Percentiles rank a stretch among this genome's conserved stretches.
Evolutionary conservation across 2,797 vertebrate genomes (phyloP).

Genomic region (Trichosurus vulpecula): DNA sequence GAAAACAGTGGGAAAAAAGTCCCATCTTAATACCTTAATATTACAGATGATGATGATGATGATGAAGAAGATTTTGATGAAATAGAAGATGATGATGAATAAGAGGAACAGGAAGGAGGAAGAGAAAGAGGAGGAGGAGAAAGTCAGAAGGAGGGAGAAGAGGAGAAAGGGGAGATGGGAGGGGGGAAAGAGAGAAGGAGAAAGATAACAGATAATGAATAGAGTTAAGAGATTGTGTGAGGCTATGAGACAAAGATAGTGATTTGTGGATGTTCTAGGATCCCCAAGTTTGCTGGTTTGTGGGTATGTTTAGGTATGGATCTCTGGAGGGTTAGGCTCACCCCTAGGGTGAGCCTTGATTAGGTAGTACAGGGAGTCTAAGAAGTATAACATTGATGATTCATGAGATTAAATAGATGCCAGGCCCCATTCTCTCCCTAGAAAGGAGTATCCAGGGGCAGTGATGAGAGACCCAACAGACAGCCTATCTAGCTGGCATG

Average conservation of each 20-base stretch:
- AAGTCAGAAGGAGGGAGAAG: fast-evolving
- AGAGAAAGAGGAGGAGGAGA: too few species aligned
- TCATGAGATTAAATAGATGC: not conserved
- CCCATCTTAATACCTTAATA: too few species aligned
- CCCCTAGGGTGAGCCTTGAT: not conserved
- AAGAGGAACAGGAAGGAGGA: too few species aligned
- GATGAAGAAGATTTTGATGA: too few species aligned
- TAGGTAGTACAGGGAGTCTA: not conserved
- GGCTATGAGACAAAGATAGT: not conserved
- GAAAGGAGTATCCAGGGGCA: not conserved
- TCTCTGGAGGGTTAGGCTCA: not conserved
- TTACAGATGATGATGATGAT: too few species aligned
- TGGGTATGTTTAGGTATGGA: not conserved
- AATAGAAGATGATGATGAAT: too few species aligned
- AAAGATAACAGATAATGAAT: not conserved
- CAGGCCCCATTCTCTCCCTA: not conserved
- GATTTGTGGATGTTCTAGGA: not conserved
- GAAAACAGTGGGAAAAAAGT: too few species aligned
- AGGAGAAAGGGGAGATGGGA: not conserved
- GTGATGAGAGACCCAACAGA: not conserved
- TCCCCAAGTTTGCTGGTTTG: not conserved
- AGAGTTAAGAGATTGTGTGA: not conserved
- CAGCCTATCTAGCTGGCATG: not conserved
- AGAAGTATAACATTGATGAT: not conserved
- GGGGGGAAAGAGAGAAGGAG: not conserved